Evolutionary conservation across 2,888 invertebrate species (phyloP).

Genomic region (Papilio gigon): DNA sequence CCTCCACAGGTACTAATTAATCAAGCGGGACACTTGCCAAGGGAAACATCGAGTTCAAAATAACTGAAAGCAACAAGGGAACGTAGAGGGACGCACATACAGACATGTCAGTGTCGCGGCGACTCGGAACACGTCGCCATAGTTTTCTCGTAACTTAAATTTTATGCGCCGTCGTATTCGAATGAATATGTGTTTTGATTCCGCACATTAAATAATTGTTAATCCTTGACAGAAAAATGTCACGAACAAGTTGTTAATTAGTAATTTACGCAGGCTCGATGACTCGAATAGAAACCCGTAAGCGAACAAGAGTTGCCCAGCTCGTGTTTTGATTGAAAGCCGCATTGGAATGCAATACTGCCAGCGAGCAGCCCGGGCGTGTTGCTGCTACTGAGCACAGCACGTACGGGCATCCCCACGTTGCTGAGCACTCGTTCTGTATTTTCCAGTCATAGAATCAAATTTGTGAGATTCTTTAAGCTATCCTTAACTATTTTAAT

Average conservation of each 20-base stretch:
- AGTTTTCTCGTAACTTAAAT: background rate
- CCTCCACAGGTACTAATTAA: no score
- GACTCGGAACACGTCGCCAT: background rate
- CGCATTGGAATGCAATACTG: background rate
- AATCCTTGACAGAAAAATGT: background rate
- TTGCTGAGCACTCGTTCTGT: background rate
- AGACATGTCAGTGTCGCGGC: background rate
- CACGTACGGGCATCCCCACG: no score
- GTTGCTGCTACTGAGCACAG: background rate
- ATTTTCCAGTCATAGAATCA: no score
- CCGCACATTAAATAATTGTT: background rate
- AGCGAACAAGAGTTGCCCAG: background rate
- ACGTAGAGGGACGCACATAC: no score
- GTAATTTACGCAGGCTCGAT: background rate
- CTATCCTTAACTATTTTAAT: no score
- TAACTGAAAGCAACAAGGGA: background rate
- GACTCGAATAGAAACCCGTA: conserved; percentile 16
- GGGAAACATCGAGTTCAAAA: background rate
- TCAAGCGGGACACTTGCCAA: no score
- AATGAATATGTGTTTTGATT: background rate
- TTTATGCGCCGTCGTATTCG: background rate
- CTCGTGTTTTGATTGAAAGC: conserved; percentile 3
- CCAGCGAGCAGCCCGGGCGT: background rate
- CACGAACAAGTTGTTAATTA: conserved; percentile 2
- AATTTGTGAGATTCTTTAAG: no score